Conservation (phyloP, 2,113 vertebrate genomes). For the Syngnathoides biaculeatus region DNA sequence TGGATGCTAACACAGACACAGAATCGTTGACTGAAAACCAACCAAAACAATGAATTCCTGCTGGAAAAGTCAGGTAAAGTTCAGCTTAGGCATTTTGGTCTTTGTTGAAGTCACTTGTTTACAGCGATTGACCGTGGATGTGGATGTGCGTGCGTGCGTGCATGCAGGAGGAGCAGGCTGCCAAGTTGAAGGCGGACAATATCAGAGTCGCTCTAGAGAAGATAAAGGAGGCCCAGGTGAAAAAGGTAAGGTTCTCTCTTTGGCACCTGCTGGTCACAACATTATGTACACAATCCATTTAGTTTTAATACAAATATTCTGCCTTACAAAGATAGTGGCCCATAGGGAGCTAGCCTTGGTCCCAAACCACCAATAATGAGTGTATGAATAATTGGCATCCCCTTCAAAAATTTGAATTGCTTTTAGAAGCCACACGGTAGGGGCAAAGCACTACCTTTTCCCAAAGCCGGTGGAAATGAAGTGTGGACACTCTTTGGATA, state of each 20-base stretch:
- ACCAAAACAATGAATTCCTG: constrained; percentile 47
- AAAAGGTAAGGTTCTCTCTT: constrained; percentile 77
- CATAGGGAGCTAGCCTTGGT: neutral
- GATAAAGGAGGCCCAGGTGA: constrained; percentile 95
- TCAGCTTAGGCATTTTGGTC: neutral
- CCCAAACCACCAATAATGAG: neutral
- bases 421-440: neutral
- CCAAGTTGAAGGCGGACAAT: constrained; percentile 84
- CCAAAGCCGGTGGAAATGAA: neutral
- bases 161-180: constrained; percentile 61
- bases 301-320: neutral
- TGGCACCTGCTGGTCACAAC: neutral
- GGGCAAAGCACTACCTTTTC: neutral
- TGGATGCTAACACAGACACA: constrained; percentile 28
- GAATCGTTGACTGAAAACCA: constrained; percentile 1
- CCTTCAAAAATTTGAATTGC: neutral
- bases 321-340: neutral
- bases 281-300: neutral
- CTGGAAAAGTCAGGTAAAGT: constrained; percentile 53
- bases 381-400: neutral
- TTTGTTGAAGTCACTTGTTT: neutral
- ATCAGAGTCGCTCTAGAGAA: constrained; percentile 91
- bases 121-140: neutral
- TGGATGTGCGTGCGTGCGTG: constrained; percentile 24
- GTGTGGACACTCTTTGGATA: no score